phyloP scores from a whole-genome alignment of 2,888 invertebrate species.

The Sminthurides aquaticus region DNA sequence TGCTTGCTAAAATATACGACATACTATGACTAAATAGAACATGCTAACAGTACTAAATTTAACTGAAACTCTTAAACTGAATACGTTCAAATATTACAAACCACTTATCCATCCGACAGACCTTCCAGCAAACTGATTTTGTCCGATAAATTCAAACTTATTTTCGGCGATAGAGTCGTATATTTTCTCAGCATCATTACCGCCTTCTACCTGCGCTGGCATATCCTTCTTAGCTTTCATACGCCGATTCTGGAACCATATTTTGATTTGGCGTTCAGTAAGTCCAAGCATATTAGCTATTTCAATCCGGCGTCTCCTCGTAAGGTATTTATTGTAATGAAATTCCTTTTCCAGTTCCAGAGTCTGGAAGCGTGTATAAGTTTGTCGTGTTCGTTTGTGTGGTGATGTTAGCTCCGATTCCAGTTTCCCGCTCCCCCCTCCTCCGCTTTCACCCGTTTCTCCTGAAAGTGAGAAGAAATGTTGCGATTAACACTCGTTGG shows the following conservation, averaged over 20 bases:
- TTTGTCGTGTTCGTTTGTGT: conserved; percentile 47
- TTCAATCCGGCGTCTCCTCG: conserved; percentile 51
- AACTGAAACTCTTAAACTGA: no score
- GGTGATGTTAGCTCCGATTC: neutral
- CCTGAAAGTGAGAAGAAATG: neutral
- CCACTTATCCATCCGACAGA: no score
- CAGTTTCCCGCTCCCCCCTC: neutral
- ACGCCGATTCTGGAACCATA: conserved; percentile 51
- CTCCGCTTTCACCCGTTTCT: neutral
- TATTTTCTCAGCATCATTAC: no score
- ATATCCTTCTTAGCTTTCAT: conserved; percentile 52
- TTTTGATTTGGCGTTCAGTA: conserved; percentile 51
- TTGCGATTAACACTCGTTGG: neutral
- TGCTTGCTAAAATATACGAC: no score
- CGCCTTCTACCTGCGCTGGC: no score
- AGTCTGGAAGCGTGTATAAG: conserved; percentile 48
- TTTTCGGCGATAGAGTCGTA: no score
- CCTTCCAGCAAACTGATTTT: no score
- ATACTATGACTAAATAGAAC: no score
- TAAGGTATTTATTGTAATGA: conserved; percentile 52
- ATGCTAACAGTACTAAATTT: no score
- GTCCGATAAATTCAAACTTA: no score
- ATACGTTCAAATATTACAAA: no score
- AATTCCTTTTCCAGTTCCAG: conserved; percentile 52
- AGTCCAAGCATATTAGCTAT: conserved; percentile 51